These are phyloP conservation scores for Drosophila koepferae DNA, from an alignment of 2,888 invertebrate genomes.

Conservation along the genomic window DNA sequence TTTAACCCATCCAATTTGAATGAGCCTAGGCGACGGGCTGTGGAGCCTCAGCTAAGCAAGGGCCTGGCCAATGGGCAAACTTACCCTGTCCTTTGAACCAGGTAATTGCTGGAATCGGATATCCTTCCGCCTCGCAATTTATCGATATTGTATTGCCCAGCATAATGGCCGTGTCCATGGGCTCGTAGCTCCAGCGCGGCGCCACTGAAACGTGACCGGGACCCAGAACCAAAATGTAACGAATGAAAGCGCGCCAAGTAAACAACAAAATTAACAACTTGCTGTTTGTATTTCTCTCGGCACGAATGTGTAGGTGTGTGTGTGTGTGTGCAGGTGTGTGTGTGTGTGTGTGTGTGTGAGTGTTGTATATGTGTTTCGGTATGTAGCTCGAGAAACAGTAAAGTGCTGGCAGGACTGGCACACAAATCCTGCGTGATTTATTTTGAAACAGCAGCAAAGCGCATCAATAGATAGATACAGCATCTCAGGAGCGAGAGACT, in stretches of 20 bases:
- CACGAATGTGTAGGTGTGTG: neutral
- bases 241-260: constrained; percentile 61
- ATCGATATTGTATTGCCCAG: constrained; percentile 90
- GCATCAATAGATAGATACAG: constrained; percentile 48
- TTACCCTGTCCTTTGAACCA: constrained; percentile 90
- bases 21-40: constrained; percentile 46
- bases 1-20: constrained; percentile 67
- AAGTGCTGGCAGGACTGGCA: constrained; percentile 40
- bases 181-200: constrained; percentile 91
- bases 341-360: constrained; percentile 25
- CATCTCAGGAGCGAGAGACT: constrained; percentile 8
- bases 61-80: constrained; percentile 58
- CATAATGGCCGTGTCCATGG: constrained; percentile 90
- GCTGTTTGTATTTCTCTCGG: constrained; percentile 30
- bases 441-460: constrained; percentile 58
- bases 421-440: constrained; percentile 77
- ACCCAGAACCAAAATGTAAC: constrained; percentile 39
- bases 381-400: constrained; percentile 40
- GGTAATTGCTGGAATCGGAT: constrained; percentile 90
- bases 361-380: neutral
- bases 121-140: constrained; percentile 92
- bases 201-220: constrained; percentile 87
- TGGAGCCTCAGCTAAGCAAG: constrained; percentile 17
- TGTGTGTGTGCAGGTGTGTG: constrained; percentile 26
- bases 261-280: constrained; percentile 77